Conservation (phyloP, 2,888 invertebrate species). For the Eudemis profundana region DNA sequence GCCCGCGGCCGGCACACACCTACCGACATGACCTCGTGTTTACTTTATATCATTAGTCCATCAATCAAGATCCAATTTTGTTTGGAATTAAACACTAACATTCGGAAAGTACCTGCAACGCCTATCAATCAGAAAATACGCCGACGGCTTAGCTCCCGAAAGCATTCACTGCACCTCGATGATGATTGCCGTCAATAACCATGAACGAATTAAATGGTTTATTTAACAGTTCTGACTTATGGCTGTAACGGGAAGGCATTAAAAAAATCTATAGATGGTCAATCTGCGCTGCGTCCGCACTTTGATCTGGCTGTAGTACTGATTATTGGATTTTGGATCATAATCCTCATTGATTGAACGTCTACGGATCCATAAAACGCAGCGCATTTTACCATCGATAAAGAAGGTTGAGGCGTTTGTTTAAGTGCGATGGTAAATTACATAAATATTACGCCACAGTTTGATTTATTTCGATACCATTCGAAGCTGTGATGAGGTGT, state of each 20-base stretch:
- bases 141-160: constrained; percentile 54
- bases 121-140: constrained; percentile 74
- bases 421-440: constrained; percentile 9
- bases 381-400: not conserved
- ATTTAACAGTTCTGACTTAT: constrained; percentile 40
- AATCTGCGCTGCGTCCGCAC: constrained; percentile 9
- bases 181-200: constrained; percentile 41
- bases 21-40: constrained; percentile 71
- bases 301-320: too few relatives aligned
- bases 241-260: constrained; percentile 20
- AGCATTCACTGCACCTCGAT: constrained; percentile 48
- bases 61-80: constrained; percentile 82
- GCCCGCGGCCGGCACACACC: constrained; percentile 67
- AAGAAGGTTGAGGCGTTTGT: constrained; percentile 27
- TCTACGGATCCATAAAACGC: not conserved
- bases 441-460: constrained; percentile 12
- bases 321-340: too few relatives aligned
- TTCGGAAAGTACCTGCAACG: constrained; percentile 68
- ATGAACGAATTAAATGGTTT: constrained; percentile 43
- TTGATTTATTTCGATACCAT: constrained; percentile 26
- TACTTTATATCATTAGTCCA: constrained; percentile 84
- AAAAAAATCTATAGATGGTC: constrained; percentile 2
- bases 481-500: constrained; percentile 14
- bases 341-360: too few relatives aligned
- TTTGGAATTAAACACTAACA: constrained; percentile 82